A percentile compares a stretch with the other conserved stretches of the same genome.
Evolutionary conservation across 2,113 vertebrate genomes (phyloP).

Genomic region (Ondatra zibethicus): DNA sequence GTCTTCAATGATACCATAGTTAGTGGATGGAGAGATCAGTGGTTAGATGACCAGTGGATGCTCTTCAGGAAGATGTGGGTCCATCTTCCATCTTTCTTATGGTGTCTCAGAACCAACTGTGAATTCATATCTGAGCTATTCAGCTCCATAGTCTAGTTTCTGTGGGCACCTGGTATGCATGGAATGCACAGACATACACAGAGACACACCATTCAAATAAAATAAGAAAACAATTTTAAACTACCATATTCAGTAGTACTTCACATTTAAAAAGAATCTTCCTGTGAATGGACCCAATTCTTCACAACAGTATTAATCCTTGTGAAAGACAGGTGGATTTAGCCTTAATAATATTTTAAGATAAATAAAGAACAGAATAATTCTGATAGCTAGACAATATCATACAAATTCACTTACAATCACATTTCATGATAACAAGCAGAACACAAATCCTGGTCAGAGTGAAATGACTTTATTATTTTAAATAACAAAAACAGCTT

Average conservation of each 20-base stretch:
- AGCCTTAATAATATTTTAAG: not conserved
- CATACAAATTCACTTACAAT: not conserved
- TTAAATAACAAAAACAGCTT: not conserved
- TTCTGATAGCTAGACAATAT: not conserved
- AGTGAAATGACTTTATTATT: not conserved
- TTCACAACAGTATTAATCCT: not conserved
- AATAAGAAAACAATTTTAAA: not conserved
- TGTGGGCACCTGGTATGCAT: rapidly evolving
- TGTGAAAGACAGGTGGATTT: not conserved
- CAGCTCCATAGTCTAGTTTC: not conserved
- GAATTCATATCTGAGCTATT: not conserved
- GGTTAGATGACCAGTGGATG: not conserved
- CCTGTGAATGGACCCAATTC: not conserved
- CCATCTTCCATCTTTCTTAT: not conserved
- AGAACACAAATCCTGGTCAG: not conserved
- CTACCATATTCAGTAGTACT: not conserved
- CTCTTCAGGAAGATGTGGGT: not conserved
- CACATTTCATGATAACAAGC: not conserved
- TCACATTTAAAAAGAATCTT: not conserved
- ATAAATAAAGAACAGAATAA: not conserved
- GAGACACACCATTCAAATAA: not conserved
- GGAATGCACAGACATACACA: not conserved
- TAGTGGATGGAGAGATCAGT: not conserved
- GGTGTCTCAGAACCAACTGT: not conserved
- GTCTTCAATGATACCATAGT: not conserved